These are phyloP conservation scores for Athalia circularis DNA, from an alignment of 2,888 invertebrate genomes.

Conservation along the genomic window DNA sequence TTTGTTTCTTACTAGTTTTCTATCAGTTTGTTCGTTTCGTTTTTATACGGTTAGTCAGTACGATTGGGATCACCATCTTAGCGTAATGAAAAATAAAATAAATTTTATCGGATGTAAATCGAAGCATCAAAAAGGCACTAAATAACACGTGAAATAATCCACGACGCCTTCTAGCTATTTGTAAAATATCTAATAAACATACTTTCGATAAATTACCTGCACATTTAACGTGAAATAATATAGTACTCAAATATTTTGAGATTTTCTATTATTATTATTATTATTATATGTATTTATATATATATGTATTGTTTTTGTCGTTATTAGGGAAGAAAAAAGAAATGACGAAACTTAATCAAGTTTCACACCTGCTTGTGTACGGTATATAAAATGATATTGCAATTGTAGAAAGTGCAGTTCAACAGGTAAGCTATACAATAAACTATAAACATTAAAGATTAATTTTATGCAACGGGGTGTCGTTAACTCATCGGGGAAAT, in stretches of 20 bases:
- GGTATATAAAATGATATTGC: constrained; percentile 6
- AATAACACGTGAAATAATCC: neutral
- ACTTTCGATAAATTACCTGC: no score
- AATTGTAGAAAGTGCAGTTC: constrained; percentile 35
- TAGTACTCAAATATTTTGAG: no score
- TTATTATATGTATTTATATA: no score
- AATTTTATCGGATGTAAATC: neutral
- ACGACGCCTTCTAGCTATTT: neutral
- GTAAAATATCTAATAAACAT: no score
- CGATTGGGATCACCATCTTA: neutral
- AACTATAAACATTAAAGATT: constrained; percentile 55
- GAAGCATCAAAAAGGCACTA: constrained; percentile 3
- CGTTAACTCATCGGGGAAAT: constrained; percentile 46
- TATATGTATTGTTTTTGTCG: neutral
- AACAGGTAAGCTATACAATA: constrained; percentile 1
- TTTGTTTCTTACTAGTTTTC: neutral
- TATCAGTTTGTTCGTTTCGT: constrained; percentile 16
- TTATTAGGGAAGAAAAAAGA: no score
- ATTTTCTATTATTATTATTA: no score
- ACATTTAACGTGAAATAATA: no score
- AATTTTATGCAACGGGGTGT: constrained; percentile 58
- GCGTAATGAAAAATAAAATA: neutral
- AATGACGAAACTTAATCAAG: no score
- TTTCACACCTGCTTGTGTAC: neutral
- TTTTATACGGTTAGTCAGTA: neutral